Percentiles rank a stretch among this genome's conserved stretches.
Conservation (phyloP, 2,113 vertebrate species). For the Lanius ludovicianus region DNA sequence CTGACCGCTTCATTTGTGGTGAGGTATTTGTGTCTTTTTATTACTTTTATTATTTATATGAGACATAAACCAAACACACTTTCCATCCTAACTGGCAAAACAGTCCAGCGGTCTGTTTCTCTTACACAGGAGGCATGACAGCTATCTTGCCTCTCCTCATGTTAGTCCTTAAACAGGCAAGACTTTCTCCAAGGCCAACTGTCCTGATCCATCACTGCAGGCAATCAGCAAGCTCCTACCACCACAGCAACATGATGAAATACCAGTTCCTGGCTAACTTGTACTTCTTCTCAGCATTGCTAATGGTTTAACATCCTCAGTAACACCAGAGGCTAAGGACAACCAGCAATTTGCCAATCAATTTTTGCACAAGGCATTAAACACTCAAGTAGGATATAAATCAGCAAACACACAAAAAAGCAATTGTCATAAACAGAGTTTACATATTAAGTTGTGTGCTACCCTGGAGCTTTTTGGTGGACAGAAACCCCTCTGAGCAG, state of each 20-base stretch:
- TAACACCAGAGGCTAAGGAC: neutral
- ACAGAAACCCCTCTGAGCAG: neutral
- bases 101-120: conserved; percentile 26
- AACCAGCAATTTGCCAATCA: neutral
- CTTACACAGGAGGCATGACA: neutral
- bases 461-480: neutral
- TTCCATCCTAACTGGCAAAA: conserved; percentile 15
- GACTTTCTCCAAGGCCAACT: neutral
- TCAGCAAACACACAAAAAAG: neutral
- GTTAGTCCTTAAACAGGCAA: conserved; percentile 20
- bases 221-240: neutral
- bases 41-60: conserved; percentile 47
- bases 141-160: neutral
- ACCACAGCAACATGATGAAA: neutral
- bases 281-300: neutral
- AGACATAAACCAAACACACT: conserved; percentile 45
- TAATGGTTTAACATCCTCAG: neutral
- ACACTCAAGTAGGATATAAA: neutral
- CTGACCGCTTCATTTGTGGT: neutral
- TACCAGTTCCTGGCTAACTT: neutral
- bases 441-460: neutral
- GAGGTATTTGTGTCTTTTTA: conserved; percentile 43
- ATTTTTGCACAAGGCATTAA: neutral
- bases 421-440: neutral
- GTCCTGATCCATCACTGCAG: neutral